These are phyloP conservation scores for Calycopis cecrops DNA, from an alignment of 1,140 invertebrate species.

Conservation along the genomic window DNA sequence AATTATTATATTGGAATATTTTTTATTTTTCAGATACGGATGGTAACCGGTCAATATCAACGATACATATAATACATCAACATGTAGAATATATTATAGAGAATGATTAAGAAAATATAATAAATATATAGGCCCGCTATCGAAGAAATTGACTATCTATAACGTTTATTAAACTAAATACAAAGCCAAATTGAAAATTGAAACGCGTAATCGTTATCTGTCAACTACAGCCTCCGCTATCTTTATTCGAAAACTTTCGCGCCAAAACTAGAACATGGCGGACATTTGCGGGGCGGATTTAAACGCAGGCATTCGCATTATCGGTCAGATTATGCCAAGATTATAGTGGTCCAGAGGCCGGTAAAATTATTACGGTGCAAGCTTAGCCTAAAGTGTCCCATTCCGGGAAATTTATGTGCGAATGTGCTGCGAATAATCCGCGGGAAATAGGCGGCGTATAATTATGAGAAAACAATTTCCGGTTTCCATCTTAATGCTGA, in stretches of 20 bases:
- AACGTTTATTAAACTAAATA: slow-evolving; percentile 3
- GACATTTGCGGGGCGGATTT: slow-evolving; percentile 50
- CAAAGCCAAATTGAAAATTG: slow-evolving; percentile 4
- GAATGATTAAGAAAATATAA: too few species aligned
- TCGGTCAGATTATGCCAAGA: slow-evolving; percentile 69
- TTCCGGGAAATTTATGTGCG: slow-evolving; percentile 68
- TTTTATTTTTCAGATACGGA: too few species aligned
- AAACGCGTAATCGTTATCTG: slow-evolving; percentile 14
- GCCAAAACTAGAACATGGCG: slow-evolving; percentile 51
- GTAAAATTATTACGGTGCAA: slow-evolving; percentile 66
- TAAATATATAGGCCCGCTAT: too few species aligned
- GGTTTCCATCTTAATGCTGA: slow-evolving; percentile 60
- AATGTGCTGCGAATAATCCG: slow-evolving; percentile 62
- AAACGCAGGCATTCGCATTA: slow-evolving; percentile 63
- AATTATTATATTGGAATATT: too few species aligned
- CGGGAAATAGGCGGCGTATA: slow-evolving; percentile 45
- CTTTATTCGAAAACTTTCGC: slow-evolving; percentile 53
- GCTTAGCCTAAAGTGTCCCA: slow-evolving; percentile 67
- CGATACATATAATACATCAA: too few species aligned
- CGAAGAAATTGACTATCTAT: too few species aligned
- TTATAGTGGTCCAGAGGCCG: slow-evolving; percentile 59
- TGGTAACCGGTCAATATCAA: too few species aligned
- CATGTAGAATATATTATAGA: too few species aligned
- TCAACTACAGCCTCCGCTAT: slow-evolving; percentile 38
- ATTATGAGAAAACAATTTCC: slow-evolving; percentile 74